Percentiles rank a stretch among this genome's conserved stretches.
phyloP scores from a whole-genome alignment of 2,113 vertebrate genomes.

The Xiphorhynchus elegans region DNA sequence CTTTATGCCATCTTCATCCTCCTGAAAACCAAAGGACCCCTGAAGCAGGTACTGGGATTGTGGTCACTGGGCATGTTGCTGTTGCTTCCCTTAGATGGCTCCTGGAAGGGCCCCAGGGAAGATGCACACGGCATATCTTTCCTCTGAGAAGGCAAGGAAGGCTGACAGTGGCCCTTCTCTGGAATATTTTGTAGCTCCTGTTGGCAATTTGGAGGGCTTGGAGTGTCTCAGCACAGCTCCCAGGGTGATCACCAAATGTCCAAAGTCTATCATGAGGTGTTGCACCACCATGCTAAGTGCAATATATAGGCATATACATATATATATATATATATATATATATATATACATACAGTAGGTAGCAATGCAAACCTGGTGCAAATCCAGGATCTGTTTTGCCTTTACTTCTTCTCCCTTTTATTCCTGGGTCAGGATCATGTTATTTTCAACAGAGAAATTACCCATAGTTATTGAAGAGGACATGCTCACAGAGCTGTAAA shows the following conservation, averaged over 20 bases:
- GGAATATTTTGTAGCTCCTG: neutral
- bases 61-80: neutral
- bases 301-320: neutral
- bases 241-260: neutral
- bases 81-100: rapidly evolving
- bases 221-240: neutral
- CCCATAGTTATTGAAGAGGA: neutral
- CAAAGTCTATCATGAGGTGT: neutral
- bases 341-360: neutral
- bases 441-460: neutral
- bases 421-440: neutral
- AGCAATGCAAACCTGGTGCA: neutral
- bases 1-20: slow-evolving; percentile 80
- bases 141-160: neutral
- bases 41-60: slow-evolving; percentile 81
- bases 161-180: neutral
- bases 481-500: neutral
- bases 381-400: neutral
- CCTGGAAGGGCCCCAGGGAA: neutral
- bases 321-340: neutral
- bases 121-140: neutral
- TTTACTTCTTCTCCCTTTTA: neutral
- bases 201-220: neutral
- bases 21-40: slow-evolving; percentile 81
- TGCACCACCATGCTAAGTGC: neutral